phyloP scores from a whole-genome alignment of 2,113 vertebrate genomes.

The Upupa epops region DNA sequence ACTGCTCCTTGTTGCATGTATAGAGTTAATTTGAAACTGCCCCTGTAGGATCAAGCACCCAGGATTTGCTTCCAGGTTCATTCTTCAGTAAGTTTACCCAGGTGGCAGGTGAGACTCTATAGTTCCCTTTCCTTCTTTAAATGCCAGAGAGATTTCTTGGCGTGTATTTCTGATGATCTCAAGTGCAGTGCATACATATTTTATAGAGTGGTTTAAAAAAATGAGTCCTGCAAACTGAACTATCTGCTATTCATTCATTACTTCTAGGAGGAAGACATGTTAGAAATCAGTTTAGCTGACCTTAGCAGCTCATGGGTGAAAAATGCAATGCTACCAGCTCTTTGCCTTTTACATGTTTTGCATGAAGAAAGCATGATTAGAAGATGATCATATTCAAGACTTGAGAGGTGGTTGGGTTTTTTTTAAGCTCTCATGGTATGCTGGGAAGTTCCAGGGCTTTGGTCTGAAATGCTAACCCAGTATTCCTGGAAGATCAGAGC shows the following conservation, averaged over 20 bases:
- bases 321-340: not conserved
- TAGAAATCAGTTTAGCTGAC: not conserved
- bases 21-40: not conserved
- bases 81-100: not conserved
- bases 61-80: not conserved
- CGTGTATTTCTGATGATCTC: not conserved
- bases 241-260: not conserved
- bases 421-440: not conserved
- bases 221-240: not conserved
- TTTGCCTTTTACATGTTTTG: not conserved
- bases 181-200: not conserved
- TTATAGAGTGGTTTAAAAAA: not conserved
- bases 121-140: not conserved
- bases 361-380: not conserved
- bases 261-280: not conserved
- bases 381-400: not conserved
- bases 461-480: conserved; percentile 35
- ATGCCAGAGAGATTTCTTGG: not conserved
- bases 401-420: not conserved
- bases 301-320: not conserved
- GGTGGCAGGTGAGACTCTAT: not conserved
- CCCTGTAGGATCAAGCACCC: not conserved
- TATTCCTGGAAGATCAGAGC: conserved; percentile 53
- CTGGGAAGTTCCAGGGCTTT: not conserved
- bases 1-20: not conserved